Percentiles rank a stretch among this genome's conserved stretches.
These are phyloP conservation scores for Bombus sibiricus DNA, from an alignment of 1,140 invertebrate genomes.

Conservation along the genomic window DNA sequence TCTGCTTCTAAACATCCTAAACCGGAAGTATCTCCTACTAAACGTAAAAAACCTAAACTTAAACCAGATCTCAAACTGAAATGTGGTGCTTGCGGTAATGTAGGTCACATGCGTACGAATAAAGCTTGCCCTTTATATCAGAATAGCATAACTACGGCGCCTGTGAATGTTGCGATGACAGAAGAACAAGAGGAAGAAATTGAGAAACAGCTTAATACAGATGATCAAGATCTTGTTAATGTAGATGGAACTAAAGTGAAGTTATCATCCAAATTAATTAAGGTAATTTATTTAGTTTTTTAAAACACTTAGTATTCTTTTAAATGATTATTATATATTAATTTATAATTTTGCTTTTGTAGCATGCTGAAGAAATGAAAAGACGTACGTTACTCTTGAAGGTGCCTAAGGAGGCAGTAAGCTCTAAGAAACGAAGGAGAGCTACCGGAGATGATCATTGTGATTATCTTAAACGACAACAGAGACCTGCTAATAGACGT, in stretches of 20 bases:
- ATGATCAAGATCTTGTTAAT: slow-evolving; percentile 94
- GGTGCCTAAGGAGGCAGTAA: slow-evolving; percentile 90
- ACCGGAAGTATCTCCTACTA: slow-evolving; percentile 85
- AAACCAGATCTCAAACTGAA: slow-evolving; percentile 95
- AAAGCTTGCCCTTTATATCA: slow-evolving; percentile 98
- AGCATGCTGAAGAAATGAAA: slow-evolving; percentile 92
- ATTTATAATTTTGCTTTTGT: slow-evolving; percentile 23
- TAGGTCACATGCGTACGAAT: slow-evolving; percentile 94
- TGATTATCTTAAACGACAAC: slow-evolving; percentile 96
- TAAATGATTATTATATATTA: not conserved
- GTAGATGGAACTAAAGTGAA: slow-evolving; percentile 96
- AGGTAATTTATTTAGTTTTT: slow-evolving; percentile 80
- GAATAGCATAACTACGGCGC: slow-evolving; percentile 84
- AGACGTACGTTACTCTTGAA: slow-evolving; percentile 91
- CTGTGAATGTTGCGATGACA: slow-evolving; percentile 89
- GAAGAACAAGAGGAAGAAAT: slow-evolving; percentile 93
- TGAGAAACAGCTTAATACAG: slow-evolving; percentile 88
- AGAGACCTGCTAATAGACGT: slow-evolving; percentile 94
- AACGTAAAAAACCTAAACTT: slow-evolving; percentile 91
- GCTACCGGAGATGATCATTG: slow-evolving; percentile 90
- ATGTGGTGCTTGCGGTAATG: slow-evolving; percentile 98
- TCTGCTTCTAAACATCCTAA: slow-evolving; percentile 74
- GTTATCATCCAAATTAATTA: slow-evolving; percentile 90
- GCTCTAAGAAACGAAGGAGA: slow-evolving; percentile 86
- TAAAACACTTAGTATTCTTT: not conserved